A percentile compares a stretch with the other conserved stretches of the same genome.
Evolutionary conservation across 2,888 invertebrate species (phyloP).

Genomic region (Linnaemya tessellans): DNA sequence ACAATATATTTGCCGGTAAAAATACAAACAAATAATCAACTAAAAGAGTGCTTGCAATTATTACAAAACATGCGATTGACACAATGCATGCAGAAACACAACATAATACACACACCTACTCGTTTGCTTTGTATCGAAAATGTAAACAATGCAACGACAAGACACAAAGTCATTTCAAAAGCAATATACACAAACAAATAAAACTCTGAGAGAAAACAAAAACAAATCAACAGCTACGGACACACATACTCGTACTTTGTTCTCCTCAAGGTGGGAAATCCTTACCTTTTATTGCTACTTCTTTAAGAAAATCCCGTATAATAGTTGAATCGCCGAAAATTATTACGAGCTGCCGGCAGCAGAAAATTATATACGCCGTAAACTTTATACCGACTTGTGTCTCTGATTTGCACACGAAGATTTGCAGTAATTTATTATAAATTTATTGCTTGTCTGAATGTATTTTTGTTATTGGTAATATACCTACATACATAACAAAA

Average conservation of each 20-base stretch:
- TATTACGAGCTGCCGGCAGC: too few relatives aligned
- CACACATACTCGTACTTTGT: too few relatives aligned
- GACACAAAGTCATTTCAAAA: not conserved
- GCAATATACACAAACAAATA: not conserved
- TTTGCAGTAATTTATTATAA: not conserved
- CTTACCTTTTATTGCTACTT: too few relatives aligned
- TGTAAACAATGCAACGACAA: not conserved
- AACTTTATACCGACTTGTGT: too few relatives aligned
- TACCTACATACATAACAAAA: not conserved
- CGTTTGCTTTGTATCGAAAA: not conserved
- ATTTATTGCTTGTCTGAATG: not conserved
- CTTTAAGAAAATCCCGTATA: too few relatives aligned
- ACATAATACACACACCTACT: not conserved
- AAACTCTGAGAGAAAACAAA: not conserved
- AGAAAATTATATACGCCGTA: too few relatives aligned
- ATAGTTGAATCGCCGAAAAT: too few relatives aligned
- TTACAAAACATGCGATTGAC: not conserved
- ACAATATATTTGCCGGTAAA: too few relatives aligned
- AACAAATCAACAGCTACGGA: not conserved
- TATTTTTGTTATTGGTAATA: not conserved
- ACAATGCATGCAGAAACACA: not conserved
- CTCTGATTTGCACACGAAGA: too few relatives aligned
- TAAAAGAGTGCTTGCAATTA: too few relatives aligned
- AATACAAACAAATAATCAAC: too few relatives aligned
- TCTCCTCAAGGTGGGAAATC: too few relatives aligned